Evolutionary conservation across 2,888 invertebrate genomes (phyloP), one percentile per base, ranked within the genome.

Genomic region (Seira musarum): DNA sequence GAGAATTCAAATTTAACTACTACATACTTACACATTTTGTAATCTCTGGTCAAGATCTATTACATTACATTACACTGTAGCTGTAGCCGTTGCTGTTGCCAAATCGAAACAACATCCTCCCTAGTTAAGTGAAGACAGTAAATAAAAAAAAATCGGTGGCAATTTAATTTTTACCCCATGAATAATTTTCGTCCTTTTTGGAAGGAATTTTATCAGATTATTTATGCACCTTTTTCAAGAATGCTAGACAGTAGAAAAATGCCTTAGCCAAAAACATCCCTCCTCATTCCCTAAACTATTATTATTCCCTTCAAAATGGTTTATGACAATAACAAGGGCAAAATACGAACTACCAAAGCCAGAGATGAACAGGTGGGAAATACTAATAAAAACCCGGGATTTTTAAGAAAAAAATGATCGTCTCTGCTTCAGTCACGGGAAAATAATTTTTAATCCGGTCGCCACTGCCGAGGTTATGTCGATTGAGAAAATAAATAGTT

Each of bases 41-140:
- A 79, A 79, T 79, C 79, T 72, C 25, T 46, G 35, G 60, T 22
- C n/a, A 72, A 68, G 63, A 79, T 79, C 72, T 68, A 79, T 78
- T 63, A 72, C 79, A n/a, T n/a, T n/a, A n/a, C 79, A 79, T 72
- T 72, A 71, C 63, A 30, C 70, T 53, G 65, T 70, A 49, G 65
- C n/a, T n/a, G n/a, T n/a, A n/a, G n/a, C n/a, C n/a, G n/a, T n/a
- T n/a, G n/a, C n/a, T n/a, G n/a, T n/a, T n/a, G n/a, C n/a, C n/a
- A n/a, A n/a, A n/a, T n/a, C n/a, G n/a, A n/a, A 49, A 40, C 65
- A 73, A 24, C 53, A 76, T 60, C 10, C 25, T 49, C 24, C 25
- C 35, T 30, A 24, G 49, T 15, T 60, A n/a, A 35, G 35, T 61
- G 40, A 6, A 72, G 60, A 25, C 64, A 63, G 25, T 72, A 63